Evolutionary conservation across 2,797 vertebrate genomes (phyloP), one percentile per base, ranked within the genome.

Genomic region (Schizopygopsis pylzovi): DNA sequence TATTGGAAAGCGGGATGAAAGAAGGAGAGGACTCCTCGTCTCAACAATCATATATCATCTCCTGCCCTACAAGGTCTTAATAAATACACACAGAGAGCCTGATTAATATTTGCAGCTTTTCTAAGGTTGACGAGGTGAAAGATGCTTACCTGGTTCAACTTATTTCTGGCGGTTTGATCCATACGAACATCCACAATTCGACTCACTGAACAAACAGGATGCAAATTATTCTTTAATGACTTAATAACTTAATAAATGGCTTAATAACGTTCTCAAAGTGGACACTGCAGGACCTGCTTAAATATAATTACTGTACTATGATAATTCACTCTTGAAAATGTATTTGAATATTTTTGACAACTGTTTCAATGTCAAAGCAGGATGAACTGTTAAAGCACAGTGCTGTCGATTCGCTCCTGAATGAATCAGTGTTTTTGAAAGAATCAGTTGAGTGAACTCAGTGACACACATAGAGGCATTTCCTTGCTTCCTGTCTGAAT

Each of bases 11-110:
- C 33, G 59, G 28, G 25, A 93, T 93, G 91, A 91, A 90, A 45
- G 81, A 56, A 89, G 89, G 95, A 95, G 95, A 96, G 91, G 96
- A 97, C 88, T 85, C 22, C 72, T 39, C 56, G 18, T 85, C 81
- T 49, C 72, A 67, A 61, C 68, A 84, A 59, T 86, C 86, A 75
- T 89, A 86, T 47, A 89, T 89, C 82, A 89, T 89, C 59, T 73
- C 56, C 65, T 15, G 22, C 20, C 45, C 25, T 76, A 75, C 77
- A 81, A 78, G 78, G 77, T 47, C 67, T 72, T 85, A 41, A 71
- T 72, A 80, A 79, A 71, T 39, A 41, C 76, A 61, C 52, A 71
- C 47, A 25, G 54, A 56, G 59, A 1, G 68, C n/a, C 9, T 39
- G 54, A 18, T 59, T 12, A 47, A 47, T n/a, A 12, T 39, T 28